phyloP scores from a whole-genome alignment of 2,113 vertebrate species.

The Upupa epops region DNA sequence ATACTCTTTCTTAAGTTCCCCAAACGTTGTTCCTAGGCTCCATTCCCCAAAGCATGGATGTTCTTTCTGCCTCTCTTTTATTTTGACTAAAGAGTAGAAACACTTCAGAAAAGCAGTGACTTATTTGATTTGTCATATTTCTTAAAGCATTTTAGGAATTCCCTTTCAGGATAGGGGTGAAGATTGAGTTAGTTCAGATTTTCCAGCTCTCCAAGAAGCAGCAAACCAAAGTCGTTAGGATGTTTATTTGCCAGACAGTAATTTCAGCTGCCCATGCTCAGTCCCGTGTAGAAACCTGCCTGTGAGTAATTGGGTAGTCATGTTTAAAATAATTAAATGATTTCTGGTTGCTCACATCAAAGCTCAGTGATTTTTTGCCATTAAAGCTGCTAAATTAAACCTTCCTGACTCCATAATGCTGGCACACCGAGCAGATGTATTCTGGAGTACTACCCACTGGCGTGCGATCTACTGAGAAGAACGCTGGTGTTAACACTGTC shows the following conservation, averaged over 20 bases:
- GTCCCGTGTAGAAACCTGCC: not conserved
- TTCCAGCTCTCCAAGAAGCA: not conserved
- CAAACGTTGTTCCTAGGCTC: slow-evolving; percentile 7
- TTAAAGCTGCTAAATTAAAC: slow-evolving; percentile 24
- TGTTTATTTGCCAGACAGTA: not conserved
- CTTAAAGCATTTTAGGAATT: not conserved
- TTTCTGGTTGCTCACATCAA: not conserved
- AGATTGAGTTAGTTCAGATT: not conserved
- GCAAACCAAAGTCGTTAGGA: not conserved
- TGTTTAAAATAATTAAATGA: slow-evolving; percentile 2
- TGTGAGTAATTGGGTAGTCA: not conserved
- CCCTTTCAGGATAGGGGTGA: not conserved
- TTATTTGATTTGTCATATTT: not conserved
- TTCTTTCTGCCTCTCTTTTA: not conserved
- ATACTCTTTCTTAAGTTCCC: not conserved
- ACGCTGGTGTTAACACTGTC: not conserved
- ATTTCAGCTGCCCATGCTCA: not conserved
- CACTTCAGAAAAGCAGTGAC: not conserved
- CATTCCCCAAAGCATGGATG: not conserved
- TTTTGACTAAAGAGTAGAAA: not conserved
- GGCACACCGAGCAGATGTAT: not conserved
- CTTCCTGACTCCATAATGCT: not conserved
- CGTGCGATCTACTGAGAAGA: not conserved
- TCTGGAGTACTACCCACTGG: slow-evolving; percentile 28
- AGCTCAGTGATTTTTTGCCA: not conserved